Base-by-base conservation (phyloP, 2,113 vertebrate species). In the Hymenochirus boettgeri region DNA sequence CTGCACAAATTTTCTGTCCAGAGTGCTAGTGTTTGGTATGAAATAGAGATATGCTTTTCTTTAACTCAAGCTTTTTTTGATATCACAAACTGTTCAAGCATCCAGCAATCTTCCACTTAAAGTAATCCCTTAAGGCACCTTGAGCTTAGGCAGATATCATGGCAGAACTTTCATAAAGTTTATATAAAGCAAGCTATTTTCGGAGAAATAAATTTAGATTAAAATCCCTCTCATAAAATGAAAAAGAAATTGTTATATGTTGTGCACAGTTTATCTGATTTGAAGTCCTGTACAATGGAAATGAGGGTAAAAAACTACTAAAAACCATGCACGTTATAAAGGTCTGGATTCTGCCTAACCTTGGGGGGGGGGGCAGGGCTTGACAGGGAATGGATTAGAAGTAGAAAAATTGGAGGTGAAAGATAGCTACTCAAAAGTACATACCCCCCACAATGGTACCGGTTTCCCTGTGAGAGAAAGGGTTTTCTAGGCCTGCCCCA, bases 121-220 rank as follows among this genome's bases (percentile, higher is more conserved):
- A 58, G 58, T 67, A 67, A 67, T 67, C 64, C 64, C 64, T 47
- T 56, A 48, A 67, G 64, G 64, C 64, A 67, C 64, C 56, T 52
- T 52, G 37, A 59, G 55, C 64, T 58, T 35, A 51, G 55, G 27
- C 31, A 67, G 64, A 58, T 59, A 67, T 52, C 64, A 59, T 42
- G 54, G 47, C 47, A 52, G 33, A 67, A 59, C 31, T 59, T 56
- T 56, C 52, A 67, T 42, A 66, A 67, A 52, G 55, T 67, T 59
- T 67, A 67, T 67, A 46, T 33, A 52, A 59, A 59, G 56, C 64
- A 67, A 67, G 59, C 25, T 57, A 57, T 58, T 66, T 50, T 66
- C 25, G 35, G n/a, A n/a, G n/a, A 66, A 52, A 42, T 46, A 33
- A 67, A 52, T 67, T 67, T 29, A 59, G 8, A 67, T 52, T 52